Evolutionary conservation across 2,888 invertebrate genomes (phyloP), one percentile per base, ranked within the genome.

Genomic region (Eueremaeus valkanovi): DNA sequence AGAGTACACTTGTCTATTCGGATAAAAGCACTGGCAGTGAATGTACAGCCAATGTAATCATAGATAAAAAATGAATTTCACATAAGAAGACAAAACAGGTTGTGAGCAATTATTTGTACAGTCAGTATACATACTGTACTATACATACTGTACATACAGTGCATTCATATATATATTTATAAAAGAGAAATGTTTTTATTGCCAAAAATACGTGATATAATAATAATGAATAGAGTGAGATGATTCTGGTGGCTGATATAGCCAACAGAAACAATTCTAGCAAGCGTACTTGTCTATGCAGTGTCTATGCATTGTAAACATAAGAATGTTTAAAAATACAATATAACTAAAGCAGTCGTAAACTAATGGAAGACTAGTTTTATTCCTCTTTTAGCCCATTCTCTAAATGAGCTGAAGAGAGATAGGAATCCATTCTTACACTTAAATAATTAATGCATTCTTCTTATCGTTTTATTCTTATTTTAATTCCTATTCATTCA

Each of bases 81-180:
- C 61, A 61, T 3, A 2, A n/a, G 61, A 61, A 61, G 61, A 61
- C 29, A 61, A 61, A 61, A 61, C 61, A 61, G 61, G 61, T 61
- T 61, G 61, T 61, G 27, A 51, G 51, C 51, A 51, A 51, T 51
- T 51, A 51, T 51, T 51, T 51, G 21, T 51, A 51, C 42, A 45
- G n/a, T 36, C 11, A 8, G 36, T 36, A 36, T 36, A 36, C n/a
- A 11, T 11, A 36, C 36, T 36, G 36, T 36, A 8, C 5, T 36
- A 11, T 36, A 36, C 36, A 36, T 5, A 36, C 5, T 36, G 11
- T 36, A 36, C 36, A 36, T 11, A 5, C 11, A 11, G 36, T 36
- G 36, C 11, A 11, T 36, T 36, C 11, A 21, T 51, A n/a, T 51
- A 21, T 51, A 21, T n/a, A 8, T 6, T 51, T 51, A 51, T n/a